These are phyloP conservation scores for Sylvilagus floridanus DNA, from an alignment of 2,797 vertebrate species.

Conservation along the genomic window DNA sequence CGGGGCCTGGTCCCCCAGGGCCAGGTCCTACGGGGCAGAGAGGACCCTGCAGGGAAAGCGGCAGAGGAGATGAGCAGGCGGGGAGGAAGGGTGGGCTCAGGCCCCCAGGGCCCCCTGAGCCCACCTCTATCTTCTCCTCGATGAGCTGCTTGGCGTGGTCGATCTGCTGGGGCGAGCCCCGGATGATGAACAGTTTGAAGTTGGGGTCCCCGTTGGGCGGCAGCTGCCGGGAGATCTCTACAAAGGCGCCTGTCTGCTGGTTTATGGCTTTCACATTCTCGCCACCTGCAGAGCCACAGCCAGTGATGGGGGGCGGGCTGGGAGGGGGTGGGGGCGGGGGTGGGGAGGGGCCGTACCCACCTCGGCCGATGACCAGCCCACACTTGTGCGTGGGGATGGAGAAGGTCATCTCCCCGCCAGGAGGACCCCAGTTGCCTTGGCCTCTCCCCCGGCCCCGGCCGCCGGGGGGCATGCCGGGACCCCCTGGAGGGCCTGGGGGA, in stretches of 20 bases:
- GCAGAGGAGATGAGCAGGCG: neutral
- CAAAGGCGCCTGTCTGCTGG: constrained; percentile 97
- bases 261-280: constrained; percentile 97
- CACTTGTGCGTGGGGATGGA: constrained; percentile 97
- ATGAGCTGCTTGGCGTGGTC: constrained; percentile 98
- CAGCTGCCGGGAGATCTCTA: constrained; percentile 96
- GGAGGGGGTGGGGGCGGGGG: rapidly evolving
- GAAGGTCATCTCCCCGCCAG: constrained; percentile 96
- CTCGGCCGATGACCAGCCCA: constrained; percentile 95
- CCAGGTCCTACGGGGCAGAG: constrained; percentile 93
- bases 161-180: constrained; percentile 95
- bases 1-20: constrained; percentile 90
- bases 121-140: constrained; percentile 97
- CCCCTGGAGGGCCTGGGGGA: constrained; percentile 91
- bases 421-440: constrained; percentile 93
- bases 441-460: constrained; percentile 90
- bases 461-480: constrained; percentile 92
- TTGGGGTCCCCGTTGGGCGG: constrained; percentile 96
- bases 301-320: neutral
- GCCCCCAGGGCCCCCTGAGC: neutral
- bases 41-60: constrained; percentile 88
- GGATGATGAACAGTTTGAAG: constrained; percentile 96
- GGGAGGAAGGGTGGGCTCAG: rapidly evolving
- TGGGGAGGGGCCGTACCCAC: constrained; percentile 67
- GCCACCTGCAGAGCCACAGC: constrained; percentile 86